A percentile compares a stretch with the other conserved stretches of the same genome.
phyloP scores from a whole-genome alignment of 2,888 invertebrate genomes.

The Capitulum mitella region DNA sequence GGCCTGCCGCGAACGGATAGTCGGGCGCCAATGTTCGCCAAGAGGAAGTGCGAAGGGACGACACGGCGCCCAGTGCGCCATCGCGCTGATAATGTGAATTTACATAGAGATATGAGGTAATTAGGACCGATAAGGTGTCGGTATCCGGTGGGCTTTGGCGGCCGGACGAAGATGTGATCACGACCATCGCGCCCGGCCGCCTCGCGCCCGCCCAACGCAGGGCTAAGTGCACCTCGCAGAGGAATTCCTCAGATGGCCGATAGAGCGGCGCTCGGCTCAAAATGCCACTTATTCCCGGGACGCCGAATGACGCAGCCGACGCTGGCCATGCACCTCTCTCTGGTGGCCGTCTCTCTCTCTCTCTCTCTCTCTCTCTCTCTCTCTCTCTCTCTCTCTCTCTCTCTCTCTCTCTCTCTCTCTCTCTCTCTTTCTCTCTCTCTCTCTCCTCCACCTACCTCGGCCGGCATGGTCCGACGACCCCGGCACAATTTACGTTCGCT shows the following conservation, averaged over 20 bases:
- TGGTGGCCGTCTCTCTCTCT: neutral
- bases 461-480: no score
- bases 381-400: no score
- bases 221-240: slow-evolving; percentile 5
- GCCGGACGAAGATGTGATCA: neutral
- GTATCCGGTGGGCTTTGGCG: neutral
- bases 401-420: no score
- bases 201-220: neutral
- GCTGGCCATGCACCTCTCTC: neutral
- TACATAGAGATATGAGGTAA: slow-evolving; percentile 13
- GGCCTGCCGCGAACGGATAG: neutral
- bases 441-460: no score
- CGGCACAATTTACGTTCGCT: no score
- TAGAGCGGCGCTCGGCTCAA: neutral
- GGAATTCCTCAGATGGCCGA: slow-evolving; percentile 6
- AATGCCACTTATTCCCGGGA: neutral
- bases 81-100: slow-evolving; percentile 1
- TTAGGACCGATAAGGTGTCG: neutral
- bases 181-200: neutral
- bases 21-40: no score
- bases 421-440: no score
- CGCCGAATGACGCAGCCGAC: neutral
- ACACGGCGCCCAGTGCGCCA: neutral
- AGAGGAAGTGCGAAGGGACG: no score
- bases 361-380: no score